A percentile compares a stretch with the other conserved stretches of the same genome.
phyloP scores from a whole-genome alignment of 1,140 invertebrate genomes.

The Drosophila pruinosa region DNA sequence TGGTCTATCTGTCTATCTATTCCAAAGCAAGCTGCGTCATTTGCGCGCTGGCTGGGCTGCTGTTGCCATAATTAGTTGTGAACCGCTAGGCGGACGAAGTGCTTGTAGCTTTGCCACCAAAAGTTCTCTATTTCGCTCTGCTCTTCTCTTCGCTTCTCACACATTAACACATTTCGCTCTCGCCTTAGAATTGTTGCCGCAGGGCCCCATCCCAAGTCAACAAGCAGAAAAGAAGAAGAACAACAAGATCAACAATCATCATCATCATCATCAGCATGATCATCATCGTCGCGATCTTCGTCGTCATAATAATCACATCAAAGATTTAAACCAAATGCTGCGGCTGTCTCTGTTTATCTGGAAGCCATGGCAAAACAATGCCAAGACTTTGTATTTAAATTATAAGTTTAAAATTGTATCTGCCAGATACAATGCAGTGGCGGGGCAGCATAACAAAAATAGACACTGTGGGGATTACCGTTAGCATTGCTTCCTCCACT shows the following conservation, averaged over 20 bases:
- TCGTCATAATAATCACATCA: slow-evolving; percentile 48
- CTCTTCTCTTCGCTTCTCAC: slow-evolving; percentile 67
- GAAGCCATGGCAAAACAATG: slow-evolving; percentile 54
- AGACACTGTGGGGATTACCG: slow-evolving; percentile 72
- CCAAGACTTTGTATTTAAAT: slow-evolving; percentile 78
- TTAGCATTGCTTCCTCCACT: slow-evolving; percentile 49
- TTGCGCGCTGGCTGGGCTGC: slow-evolving; percentile 3
- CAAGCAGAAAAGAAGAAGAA: no score
- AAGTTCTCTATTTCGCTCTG: slow-evolving; percentile 6
- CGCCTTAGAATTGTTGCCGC: slow-evolving; percentile 47
- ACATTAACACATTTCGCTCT: slow-evolving; percentile 70
- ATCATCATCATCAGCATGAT: slow-evolving; percentile 60
- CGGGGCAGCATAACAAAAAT: slow-evolving; percentile 57
- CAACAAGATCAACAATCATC: slow-evolving; percentile 36
- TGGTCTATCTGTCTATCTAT: slow-evolving; percentile 29
- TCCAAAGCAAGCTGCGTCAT: slow-evolving; percentile 49
- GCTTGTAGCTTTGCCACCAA: slow-evolving; percentile 35
- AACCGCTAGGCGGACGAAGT: slow-evolving; percentile 59
- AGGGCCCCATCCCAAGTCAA: slow-evolving; percentile 6
- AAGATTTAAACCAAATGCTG: slow-evolving; percentile 52
- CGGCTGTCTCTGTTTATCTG: slow-evolving; percentile 6
- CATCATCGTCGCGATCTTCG: slow-evolving; percentile 57
- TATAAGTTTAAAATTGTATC: slow-evolving; percentile 73
- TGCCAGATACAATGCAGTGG: slow-evolving; percentile 46
- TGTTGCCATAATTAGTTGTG: slow-evolving; percentile 72